Evolutionary conservation across 2,888 invertebrate species (phyloP).

Genomic region (Lepidocyrtoides sp.): DNA sequence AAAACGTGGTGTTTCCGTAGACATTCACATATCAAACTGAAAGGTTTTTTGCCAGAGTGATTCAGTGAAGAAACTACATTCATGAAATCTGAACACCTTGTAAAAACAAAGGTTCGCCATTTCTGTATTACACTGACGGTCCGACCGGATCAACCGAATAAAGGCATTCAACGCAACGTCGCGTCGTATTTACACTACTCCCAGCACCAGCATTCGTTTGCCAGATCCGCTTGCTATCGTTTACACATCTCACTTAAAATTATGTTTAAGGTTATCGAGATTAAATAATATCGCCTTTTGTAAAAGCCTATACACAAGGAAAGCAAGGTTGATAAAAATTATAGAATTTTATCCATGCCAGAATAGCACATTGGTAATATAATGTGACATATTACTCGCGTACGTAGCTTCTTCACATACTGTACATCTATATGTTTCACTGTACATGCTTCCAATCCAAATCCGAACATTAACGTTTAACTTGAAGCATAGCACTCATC

Average conservation of each 20-base stretch:
- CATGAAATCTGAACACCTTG: conserved; percentile 8
- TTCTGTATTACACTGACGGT: too few species aligned
- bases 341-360: conserved; percentile 14
- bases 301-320: neutral
- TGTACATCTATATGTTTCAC: neutral
- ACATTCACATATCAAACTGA: neutral
- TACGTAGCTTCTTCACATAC: too few species aligned
- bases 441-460: conserved; percentile 19
- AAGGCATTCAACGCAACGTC: too few species aligned
- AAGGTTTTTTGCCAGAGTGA: too few species aligned
- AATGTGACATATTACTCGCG: too few species aligned
- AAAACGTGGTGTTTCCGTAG: neutral
- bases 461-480: neutral
- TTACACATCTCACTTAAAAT: neutral
- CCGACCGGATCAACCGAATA: too few species aligned
- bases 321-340: conserved; percentile 4
- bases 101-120: conserved; percentile 17
- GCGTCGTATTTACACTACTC: too few species aligned
- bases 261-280: neutral
- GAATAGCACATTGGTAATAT: neutral
- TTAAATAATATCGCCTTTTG: conserved; percentile 17
- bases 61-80: neutral
- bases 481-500: neutral
- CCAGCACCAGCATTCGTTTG: too few species aligned
- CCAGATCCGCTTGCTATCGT: neutral